Base-by-base conservation (phyloP, 2,113 vertebrate genomes). In the Fukomys damarensis region DNA sequence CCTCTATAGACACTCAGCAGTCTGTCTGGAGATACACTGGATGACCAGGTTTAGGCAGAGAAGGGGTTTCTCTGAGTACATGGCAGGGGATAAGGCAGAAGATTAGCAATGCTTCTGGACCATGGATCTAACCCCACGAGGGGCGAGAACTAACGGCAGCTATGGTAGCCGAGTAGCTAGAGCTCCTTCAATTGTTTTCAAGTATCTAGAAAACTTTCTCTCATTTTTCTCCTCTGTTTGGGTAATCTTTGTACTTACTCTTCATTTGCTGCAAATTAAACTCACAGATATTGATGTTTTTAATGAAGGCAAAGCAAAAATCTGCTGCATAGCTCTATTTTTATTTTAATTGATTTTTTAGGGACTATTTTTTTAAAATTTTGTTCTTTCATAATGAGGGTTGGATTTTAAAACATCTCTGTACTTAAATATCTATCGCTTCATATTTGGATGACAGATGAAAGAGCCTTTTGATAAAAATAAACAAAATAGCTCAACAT, bases 401-500 rank as follows among this genome's bases (percentile, higher is more conserved):
- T 52, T 90, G 85, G 3, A 91, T 87, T 96, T 96, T 83, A 94
- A 59, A 97, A 76, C 80, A 46, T 70, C 9, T 82, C 32, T 90
- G 20, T 66, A 95, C 80, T 95, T 96, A 96, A 91, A 61, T 83
- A 97, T 97, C 20, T 83, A 97, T 97, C 20, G 58, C 85, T 96
- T 95, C 85, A 66, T 68, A 84, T 68, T 96, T 97, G 79, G 80
- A 96, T 56, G 46, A 72, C 49, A 96, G 82, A 98, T 82, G 80
- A 96, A 97, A 96, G 41, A 91, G 94, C 35, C 0, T 96, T 94
- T 92, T 95, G 84, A 96, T 87, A 93, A 98, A 97, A 97, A 98
- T 86, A 97, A 97, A 98, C 9, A 91, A 97, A 96, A 52, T 74
- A 93, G 90, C 52, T 97, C 95, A 90, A 68, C n/a, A 93, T 83